Evolutionary conservation across 2,797 vertebrate species (phyloP).

Genomic region (Chaetodon trifasciatus): DNA sequence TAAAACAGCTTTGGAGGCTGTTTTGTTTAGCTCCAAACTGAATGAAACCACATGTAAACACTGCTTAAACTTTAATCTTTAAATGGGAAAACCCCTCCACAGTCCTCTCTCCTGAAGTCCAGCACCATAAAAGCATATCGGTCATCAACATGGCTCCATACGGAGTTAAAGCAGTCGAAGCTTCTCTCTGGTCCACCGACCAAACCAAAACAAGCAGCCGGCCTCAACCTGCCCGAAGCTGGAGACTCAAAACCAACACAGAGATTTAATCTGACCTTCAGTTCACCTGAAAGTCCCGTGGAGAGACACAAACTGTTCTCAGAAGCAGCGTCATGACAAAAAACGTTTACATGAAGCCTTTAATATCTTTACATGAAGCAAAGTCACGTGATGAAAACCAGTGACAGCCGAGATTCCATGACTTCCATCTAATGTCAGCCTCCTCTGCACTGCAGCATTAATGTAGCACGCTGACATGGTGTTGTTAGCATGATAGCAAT

Average conservation of each 20-base stretch:
- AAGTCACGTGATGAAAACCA: background rate
- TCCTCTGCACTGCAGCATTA: too few species aligned
- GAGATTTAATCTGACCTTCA: background rate
- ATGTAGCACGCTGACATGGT: too few species aligned
- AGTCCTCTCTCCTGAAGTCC: background rate
- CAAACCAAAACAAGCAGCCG: constrained; percentile 31
- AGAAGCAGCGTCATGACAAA: background rate
- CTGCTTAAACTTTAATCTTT: background rate
- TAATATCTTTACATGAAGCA: background rate
- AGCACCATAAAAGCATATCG: background rate
- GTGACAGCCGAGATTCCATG: too few species aligned
- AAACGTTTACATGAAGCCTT: background rate
- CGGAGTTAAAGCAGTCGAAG: background rate
- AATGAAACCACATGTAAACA: background rate
- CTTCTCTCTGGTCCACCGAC: constrained; percentile 11
- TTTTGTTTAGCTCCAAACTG: constrained; percentile 1
- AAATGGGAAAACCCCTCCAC: background rate
- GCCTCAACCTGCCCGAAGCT: constrained; percentile 4
- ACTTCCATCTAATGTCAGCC: too few species aligned
- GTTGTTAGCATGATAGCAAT: too few species aligned
- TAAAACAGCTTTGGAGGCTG: background rate
- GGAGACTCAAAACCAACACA: background rate
- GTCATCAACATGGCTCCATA: background rate
- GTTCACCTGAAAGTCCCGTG: background rate
- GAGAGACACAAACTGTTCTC: background rate